Percentiles rank a stretch among this genome's conserved stretches.
These are phyloP conservation scores for Drosophila melanocephala DNA, from an alignment of 2,888 invertebrate species.

Conservation along the genomic window DNA sequence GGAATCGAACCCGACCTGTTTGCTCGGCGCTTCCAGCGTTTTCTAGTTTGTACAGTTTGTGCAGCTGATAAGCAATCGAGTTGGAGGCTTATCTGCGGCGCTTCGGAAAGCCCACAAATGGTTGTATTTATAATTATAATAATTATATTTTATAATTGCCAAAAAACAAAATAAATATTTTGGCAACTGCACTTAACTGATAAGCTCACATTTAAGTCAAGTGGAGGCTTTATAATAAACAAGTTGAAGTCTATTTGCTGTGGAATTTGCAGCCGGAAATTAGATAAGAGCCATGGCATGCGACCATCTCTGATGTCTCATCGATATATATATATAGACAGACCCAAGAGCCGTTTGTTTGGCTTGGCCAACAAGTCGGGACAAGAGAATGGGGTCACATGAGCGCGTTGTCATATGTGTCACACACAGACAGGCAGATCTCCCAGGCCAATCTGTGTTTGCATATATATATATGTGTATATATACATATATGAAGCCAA, in stretches of 20 bases:
- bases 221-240: background rate
- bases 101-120: constrained; percentile 5
- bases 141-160: background rate
- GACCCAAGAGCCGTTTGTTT: constrained; percentile 27
- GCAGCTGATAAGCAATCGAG: constrained; percentile 2
- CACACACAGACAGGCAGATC: constrained; percentile 18
- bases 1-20: background rate
- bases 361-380: constrained; percentile 28
- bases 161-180: background rate
- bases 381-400: constrained; percentile 56
- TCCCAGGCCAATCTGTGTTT: constrained; percentile 32
- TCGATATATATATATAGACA: background rate
- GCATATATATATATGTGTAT: constrained; percentile 15
- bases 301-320: constrained; percentile 6
- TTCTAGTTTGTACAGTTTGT: constrained; percentile 12
- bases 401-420: constrained; percentile 39
- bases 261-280: constrained; percentile 43
- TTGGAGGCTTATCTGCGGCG: background rate
- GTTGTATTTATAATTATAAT: background rate
- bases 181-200: constrained; percentile 9
- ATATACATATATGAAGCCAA: constrained; percentile 32
- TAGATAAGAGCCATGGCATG: constrained; percentile 29
- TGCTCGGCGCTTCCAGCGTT: background rate
- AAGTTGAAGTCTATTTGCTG: constrained; percentile 7
- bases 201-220: constrained; percentile 18